These are phyloP conservation scores for Machimus rusticus DNA, from an alignment of 2,888 invertebrate species.

Conservation along the genomic window DNA sequence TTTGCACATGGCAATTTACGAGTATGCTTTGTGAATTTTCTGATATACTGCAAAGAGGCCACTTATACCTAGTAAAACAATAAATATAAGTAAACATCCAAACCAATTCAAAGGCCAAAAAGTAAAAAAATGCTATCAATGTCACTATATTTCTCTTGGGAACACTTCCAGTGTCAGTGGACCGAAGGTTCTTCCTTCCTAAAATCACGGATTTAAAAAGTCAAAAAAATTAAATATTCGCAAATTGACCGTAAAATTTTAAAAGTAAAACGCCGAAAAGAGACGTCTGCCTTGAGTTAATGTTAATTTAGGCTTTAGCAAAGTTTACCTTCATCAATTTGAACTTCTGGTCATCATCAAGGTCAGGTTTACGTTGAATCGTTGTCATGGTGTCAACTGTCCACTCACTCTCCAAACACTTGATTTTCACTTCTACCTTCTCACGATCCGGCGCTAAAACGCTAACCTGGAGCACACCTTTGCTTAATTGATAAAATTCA, in stretches of 20 bases:
- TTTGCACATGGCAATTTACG: not conserved
- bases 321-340: slow-evolving; percentile 77
- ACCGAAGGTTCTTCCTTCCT: not conserved
- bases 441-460: not conserved
- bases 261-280: not conserved
- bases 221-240: not conserved
- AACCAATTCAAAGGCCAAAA: not conserved
- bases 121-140: not conserved
- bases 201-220: not conserved
- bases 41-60: not conserved
- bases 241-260: not conserved
- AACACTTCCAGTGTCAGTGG: not conserved
- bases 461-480: not conserved
- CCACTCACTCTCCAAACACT: not conserved
- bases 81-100: not conserved
- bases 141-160: not conserved
- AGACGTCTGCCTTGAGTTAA: not conserved
- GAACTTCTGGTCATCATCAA: slow-evolving; percentile 74
- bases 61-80: not conserved
- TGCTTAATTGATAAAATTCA: not conserved
- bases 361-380: slow-evolving; percentile 52
- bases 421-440: not conserved
- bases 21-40: not conserved
- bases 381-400: slow-evolving; percentile 39
- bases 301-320: slow-evolving; percentile 20